Conservation (phyloP, 2,113 vertebrate species). For the Eudyptes chrysolophus region DNA sequence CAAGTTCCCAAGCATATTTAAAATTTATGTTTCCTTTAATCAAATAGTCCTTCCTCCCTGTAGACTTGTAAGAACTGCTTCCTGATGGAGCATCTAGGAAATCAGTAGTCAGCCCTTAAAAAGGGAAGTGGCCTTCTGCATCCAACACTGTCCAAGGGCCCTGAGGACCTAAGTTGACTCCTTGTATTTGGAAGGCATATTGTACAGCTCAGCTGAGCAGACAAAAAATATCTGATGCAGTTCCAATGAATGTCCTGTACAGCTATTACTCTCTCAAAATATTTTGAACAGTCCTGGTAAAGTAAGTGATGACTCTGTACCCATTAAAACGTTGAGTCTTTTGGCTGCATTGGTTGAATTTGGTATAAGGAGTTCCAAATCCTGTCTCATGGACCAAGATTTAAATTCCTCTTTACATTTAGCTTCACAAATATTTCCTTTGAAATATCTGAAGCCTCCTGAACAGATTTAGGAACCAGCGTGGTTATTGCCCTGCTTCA, state of each 20-base stretch:
- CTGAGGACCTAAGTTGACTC: not conserved
- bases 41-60: constrained; percentile 11
- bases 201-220: not conserved
- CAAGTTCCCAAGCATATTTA: not conserved
- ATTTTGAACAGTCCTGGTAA: not conserved
- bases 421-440: not conserved
- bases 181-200: not conserved
- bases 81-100: not conserved
- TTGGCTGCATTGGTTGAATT: not conserved
- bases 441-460: not conserved
- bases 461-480: not conserved
- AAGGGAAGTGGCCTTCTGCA: not conserved
- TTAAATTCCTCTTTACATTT: not conserved
- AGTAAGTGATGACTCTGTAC: not conserved
- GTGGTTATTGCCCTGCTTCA: not conserved
- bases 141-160: not conserved
- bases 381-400: not conserved
- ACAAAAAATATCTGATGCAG: not conserved
- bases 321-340: not conserved
- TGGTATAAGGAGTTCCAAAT: not conserved
- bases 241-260: not conserved
- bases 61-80: not conserved
- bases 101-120: not conserved
- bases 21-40: constrained; percentile 45
- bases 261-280: not conserved